phyloP scores from a whole-genome alignment of 35 echinoderm and acorn worm species.

The Apostichopus parvimensis region DNA sequence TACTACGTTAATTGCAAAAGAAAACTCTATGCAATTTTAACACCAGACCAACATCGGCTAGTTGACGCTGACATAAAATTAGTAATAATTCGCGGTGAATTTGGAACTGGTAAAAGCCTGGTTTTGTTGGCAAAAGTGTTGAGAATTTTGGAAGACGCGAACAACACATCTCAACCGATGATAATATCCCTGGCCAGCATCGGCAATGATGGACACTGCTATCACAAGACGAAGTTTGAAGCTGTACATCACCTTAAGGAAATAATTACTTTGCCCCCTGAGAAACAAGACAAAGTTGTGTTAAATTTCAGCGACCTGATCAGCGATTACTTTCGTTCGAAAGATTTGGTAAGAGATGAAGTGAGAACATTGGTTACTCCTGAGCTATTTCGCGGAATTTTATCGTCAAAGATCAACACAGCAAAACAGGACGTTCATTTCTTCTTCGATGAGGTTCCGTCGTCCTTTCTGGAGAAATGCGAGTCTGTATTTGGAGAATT shows the following conservation, averaged over 20 bases:
- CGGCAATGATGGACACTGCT: conserved; percentile 18
- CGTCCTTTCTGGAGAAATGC: background rate
- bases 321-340: background rate
- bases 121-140: background rate
- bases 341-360: background rate
- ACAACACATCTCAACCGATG: background rate
- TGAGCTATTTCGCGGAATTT: background rate
- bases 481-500: conserved; percentile 2
- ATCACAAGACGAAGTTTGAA: conserved; percentile 34
- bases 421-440: background rate
- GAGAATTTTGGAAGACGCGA: background rate
- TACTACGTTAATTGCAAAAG: background rate
- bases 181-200: conserved; percentile 6
- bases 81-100: background rate
- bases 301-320: background rate
- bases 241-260: conserved; percentile 1
- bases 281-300: background rate
- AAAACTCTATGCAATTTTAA: background rate
- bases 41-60: background rate
- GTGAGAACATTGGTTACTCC: conserved; percentile 19
- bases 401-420: background rate
- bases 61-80: background rate
- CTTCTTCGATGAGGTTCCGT: conserved; percentile 26
- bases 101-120: conserved; percentile 38
- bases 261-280: background rate